These are phyloP conservation scores for Drosophila chauvacae DNA, from an alignment of 1,140 invertebrate species.

Conservation along the genomic window DNA sequence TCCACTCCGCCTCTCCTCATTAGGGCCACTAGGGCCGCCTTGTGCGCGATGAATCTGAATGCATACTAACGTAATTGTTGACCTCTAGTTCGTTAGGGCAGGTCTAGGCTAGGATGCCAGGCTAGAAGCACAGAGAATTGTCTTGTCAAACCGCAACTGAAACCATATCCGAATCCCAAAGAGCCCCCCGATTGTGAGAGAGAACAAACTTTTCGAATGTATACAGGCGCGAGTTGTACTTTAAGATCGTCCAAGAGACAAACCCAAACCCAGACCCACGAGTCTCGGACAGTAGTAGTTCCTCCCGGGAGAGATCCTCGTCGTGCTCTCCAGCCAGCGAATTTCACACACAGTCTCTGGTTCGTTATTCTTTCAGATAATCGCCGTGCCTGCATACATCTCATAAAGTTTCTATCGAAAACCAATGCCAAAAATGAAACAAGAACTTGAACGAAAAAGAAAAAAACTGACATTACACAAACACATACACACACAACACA, in stretches of 20 bases:
- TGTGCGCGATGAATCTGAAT: background rate
- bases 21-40: background rate
- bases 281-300: slow-evolving; percentile 1
- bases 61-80: slow-evolving; percentile 11
- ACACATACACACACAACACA: slow-evolving; percentile 9
- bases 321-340: slow-evolving; percentile 1
- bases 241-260: background rate
- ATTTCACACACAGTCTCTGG: slow-evolving; percentile 64
- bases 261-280: background rate
- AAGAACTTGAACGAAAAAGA: slow-evolving; percentile 59
- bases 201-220: slow-evolving; percentile 4
- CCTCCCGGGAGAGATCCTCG: slow-evolving; percentile 16
- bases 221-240: slow-evolving; percentile 3
- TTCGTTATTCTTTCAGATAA: slow-evolving; percentile 80
- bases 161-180: slow-evolving; percentile 13
- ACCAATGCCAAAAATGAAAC: slow-evolving; percentile 70
- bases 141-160: background rate
- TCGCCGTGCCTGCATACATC: slow-evolving; percentile 77
- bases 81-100: slow-evolving; percentile 6
- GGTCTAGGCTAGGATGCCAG: slow-evolving; percentile 1
- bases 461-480: slow-evolving; percentile 11
- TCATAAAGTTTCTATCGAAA: slow-evolving; percentile 63
- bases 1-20: slow-evolving; percentile 26
- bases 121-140: background rate
- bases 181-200: background rate